Evolutionary conservation across 2,888 invertebrate genomes (phyloP).

Genomic region (Peribatodes rhomboidaria): DNA sequence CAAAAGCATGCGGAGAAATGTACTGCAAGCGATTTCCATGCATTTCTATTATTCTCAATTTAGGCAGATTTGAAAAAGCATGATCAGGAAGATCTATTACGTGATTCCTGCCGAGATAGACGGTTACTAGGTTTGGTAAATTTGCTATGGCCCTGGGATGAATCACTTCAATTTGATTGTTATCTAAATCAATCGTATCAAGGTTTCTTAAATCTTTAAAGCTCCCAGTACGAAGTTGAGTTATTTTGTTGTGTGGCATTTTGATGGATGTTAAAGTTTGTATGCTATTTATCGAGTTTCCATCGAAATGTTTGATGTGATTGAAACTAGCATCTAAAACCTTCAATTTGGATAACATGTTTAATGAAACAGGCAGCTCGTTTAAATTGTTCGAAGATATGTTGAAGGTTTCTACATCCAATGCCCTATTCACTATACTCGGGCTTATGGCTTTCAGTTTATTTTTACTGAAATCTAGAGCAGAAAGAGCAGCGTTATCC

Average conservation of each 20-base stretch:
- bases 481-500: slow-evolving; percentile 88
- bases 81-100: slow-evolving; percentile 91
- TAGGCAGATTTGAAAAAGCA: slow-evolving; percentile 92
- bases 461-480: slow-evolving; percentile 92
- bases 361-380: slow-evolving; percentile 90
- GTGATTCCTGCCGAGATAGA: slow-evolving; percentile 91
- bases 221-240: slow-evolving; percentile 89
- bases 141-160: slow-evolving; percentile 90
- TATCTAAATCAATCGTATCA: slow-evolving; percentile 92
- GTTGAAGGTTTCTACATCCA: slow-evolving; percentile 91
- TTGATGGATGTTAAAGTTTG: slow-evolving; percentile 90
- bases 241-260: slow-evolving; percentile 91
- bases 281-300: slow-evolving; percentile 90
- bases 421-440: slow-evolving; percentile 87
- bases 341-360: slow-evolving; percentile 89
- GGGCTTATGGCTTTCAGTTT: slow-evolving; percentile 89
- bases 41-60: slow-evolving; percentile 90
- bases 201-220: slow-evolving; percentile 90
- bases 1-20: slow-evolving; percentile 91
- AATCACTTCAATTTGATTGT: slow-evolving; percentile 92
- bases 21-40: slow-evolving; percentile 92
- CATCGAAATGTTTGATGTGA: slow-evolving; percentile 89
- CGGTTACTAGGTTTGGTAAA: slow-evolving; percentile 89
- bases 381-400: slow-evolving; percentile 92
- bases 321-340: slow-evolving; percentile 93